Percentiles rank a stretch among this genome's conserved stretches.
Evolutionary conservation across 2,797 vertebrate species (phyloP).

Genomic region (Premnoplex brunnescens): DNA sequence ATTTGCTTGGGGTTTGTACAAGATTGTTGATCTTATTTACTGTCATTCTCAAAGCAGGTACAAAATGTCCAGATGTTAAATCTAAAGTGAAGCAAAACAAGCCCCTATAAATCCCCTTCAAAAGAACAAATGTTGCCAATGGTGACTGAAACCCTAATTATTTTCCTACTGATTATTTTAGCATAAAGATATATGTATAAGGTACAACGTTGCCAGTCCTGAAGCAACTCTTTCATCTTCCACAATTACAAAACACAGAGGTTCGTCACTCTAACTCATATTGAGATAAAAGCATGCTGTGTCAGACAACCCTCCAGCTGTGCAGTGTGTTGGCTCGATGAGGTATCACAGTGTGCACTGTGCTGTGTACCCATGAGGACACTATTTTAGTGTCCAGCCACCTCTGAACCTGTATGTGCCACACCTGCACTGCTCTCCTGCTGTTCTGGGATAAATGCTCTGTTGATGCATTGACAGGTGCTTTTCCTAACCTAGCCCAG

Average conservation of each 20-base stretch:
- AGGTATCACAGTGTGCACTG: neutral
- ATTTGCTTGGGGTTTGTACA: neutral
- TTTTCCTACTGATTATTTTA: neutral
- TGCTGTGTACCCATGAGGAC: neutral
- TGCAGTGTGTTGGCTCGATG: accelerated
- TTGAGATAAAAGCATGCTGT: neutral
- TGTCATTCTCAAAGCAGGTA: neutral
- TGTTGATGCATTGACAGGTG: neutral
- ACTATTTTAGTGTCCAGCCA: neutral
- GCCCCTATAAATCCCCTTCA: neutral
- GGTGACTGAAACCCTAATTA: neutral
- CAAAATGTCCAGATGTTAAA: neutral
- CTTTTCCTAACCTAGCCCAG: neutral
- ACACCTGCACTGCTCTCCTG: neutral
- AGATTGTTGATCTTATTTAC: neutral
- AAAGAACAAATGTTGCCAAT: slow-evolving; percentile 12
- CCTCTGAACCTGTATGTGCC: neutral
- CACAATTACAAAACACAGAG: neutral
- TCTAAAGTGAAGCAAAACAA: neutral
- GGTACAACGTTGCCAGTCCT: neutral
- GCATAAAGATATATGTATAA: neutral
- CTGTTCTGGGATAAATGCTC: neutral
- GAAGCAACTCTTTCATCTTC: neutral
- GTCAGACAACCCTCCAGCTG: accelerated
- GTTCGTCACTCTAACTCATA: neutral